Evolutionary conservation across 2,797 vertebrate species (phyloP), one percentile per base, ranked within the genome.

Genomic region (Trematocara caparti): DNA sequence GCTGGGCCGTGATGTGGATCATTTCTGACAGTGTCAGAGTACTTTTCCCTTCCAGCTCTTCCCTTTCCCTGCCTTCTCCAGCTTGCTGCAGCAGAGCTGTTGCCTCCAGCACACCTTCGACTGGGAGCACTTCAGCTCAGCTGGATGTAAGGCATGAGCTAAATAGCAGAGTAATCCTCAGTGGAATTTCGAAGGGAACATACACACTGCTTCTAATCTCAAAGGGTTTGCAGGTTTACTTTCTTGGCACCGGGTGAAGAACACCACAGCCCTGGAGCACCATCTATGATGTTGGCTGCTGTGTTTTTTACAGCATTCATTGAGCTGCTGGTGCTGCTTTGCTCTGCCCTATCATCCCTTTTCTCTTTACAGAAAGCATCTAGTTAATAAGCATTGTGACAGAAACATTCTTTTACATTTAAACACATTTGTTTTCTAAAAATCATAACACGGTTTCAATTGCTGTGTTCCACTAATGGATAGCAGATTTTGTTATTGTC

Each of bases 11-110:
- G 89, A 94, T 82, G 83, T 51, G 83, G 91, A 92, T 92, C 82
- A 81, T 85, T 91, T 88, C 86, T 85, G 93, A 93, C 92, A 92
- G 83, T 59, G 86, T 88, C 74, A 24, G 80, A 89, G 81, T 84
- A 78, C 77, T 84, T 88, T 80, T 81, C 74, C 88, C 88, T 90
- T 83, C 48, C 34, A 83, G 85, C 81, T 82, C 48, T 89, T 81
- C 78, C 83, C 74, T 77, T 82, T 79, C 64, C 76, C 73, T 77
- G 75, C 76, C 75, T 86, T 77, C 75, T 78, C 76, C 83, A 40
- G 83, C 45, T 49, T 81, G 78, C 89, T 69, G 74, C 71, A 17
- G 80, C 83, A 79, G 74, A 79, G 81, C 64, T 12, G 27, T 79
- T 84, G 90, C 90, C 93, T 93, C 88, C 79, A 90, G 91, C 89